Evolutionary conservation across 2,888 invertebrate genomes (phyloP), one percentile per base, ranked within the genome.

Genomic region (Tipula lateralis): DNA sequence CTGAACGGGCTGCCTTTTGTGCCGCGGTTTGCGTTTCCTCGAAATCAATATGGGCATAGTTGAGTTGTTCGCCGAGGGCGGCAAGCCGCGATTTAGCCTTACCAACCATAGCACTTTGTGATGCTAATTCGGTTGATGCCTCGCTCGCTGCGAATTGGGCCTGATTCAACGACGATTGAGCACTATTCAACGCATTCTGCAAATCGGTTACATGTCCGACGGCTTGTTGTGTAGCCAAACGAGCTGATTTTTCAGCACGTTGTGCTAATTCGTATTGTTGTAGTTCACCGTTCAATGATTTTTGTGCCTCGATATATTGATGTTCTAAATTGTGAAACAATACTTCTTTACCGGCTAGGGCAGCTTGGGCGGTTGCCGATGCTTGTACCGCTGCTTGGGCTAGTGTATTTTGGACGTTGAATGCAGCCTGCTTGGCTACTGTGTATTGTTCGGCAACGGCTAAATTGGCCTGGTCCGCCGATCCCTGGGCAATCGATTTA

Each of bases 21-120:
- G 95, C 94, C 7, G 95, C 95, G 0, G 92, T 89, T 87, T 94
- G 93, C 0, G 95, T 95, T 1, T 95, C 95, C 86, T 94, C 94
- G 88, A 94, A 95, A 89, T 95, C 95, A 85, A 95, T 91, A 39
- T 94, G 92, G 34, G 95, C 94, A 1, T 93, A 92, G 85, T 92
- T 92, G 24, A 95, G 90, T 87, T 95, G 95, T 39, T 94, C 93
- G 85, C 93, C 93, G 19, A 94, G 90, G 2, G 94, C 91, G 85
- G 93, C 92, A 19, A 94, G 90, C 50, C 94, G 89, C 86, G 93
- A 93, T 86, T 94, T 92, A 0, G 95, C 95, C 7, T 94, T 92
- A 5, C 95, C 94, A 0, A 95, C 94, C 95, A 95, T 95, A 80
- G 94, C 93, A 34, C 94, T 94, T 87, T 95, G 95, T 0, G 95